Conservation (phyloP, 2,113 vertebrate species). For the Shinisaurus crocodilurus region DNA sequence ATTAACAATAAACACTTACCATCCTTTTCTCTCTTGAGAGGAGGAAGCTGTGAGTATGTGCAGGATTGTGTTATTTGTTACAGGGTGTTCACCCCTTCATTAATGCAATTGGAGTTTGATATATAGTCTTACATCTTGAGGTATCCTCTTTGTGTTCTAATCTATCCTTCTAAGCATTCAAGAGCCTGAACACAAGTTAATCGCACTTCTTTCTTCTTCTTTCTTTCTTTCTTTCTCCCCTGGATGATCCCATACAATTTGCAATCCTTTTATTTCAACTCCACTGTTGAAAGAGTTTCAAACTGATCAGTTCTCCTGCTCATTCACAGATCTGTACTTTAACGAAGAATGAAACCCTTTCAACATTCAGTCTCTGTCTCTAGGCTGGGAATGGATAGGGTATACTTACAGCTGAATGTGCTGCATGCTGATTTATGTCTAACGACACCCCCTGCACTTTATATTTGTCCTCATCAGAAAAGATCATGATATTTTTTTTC, state of each 20-base stretch:
- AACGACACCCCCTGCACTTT: neutral
- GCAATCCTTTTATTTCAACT: slow-evolving; percentile 8
- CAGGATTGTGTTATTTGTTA: neutral
- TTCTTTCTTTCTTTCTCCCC: neutral
- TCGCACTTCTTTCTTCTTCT: neutral
- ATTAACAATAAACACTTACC: neutral
- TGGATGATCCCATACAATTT: neutral
- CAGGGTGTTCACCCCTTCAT: neutral
- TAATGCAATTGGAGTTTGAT: neutral
- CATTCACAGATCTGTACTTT: neutral
- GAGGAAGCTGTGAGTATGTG: neutral
- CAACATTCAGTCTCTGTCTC: neutral
- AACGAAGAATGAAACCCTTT: slow-evolving; percentile 29
- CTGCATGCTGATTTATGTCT: neutral
- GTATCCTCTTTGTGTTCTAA: neutral
- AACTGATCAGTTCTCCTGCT: neutral
- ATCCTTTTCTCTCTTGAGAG: neutral
- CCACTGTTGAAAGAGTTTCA: neutral
- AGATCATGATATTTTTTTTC: neutral
- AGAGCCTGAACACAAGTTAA: neutral
- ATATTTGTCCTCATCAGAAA: slow-evolving; percentile 11
- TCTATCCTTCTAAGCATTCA: neutral
- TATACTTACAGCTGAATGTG: neutral
- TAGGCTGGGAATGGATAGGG: neutral
- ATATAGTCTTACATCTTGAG: neutral